These are phyloP conservation scores for Junco hyemalis DNA, from an alignment of 2,113 vertebrate genomes.

Conservation along the genomic window DNA sequence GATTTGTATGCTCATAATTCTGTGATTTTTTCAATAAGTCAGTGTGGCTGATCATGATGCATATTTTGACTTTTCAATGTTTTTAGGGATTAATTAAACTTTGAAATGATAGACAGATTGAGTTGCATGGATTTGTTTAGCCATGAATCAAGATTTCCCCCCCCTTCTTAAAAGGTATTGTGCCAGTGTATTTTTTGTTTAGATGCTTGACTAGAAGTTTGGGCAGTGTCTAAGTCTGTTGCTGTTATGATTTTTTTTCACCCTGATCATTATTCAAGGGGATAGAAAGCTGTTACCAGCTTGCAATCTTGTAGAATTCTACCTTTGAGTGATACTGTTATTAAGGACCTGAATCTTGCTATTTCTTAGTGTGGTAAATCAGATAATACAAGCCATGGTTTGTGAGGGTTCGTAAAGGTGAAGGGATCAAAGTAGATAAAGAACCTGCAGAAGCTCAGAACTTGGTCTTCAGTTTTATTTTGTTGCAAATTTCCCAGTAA, in stretches of 20 bases:
- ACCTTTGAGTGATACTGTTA: neutral
- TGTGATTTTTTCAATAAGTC: neutral
- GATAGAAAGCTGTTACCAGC: neutral
- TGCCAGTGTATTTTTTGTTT: neutral
- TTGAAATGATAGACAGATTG: neutral
- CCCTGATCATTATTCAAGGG: neutral
- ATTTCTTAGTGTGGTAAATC: neutral
- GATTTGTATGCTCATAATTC: neutral
- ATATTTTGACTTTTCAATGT: neutral
- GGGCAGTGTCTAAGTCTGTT: neutral
- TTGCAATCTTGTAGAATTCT: neutral
- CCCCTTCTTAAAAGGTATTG: neutral
- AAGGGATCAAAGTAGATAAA: neutral
- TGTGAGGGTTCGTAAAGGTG: neutral
- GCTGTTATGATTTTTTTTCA: neutral
- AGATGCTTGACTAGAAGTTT: neutral
- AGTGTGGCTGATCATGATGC: neutral
- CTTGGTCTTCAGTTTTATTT: neutral
- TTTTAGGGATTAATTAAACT: neutral
- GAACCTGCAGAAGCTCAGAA: neutral
- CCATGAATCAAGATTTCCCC: neutral
- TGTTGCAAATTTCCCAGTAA: neutral
- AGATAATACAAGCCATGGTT: neutral
- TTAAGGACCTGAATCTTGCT: neutral
- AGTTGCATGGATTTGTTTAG: neutral